Conservation (phyloP, 2,113 vertebrate species). For the Serilophus lunatus region DNA sequence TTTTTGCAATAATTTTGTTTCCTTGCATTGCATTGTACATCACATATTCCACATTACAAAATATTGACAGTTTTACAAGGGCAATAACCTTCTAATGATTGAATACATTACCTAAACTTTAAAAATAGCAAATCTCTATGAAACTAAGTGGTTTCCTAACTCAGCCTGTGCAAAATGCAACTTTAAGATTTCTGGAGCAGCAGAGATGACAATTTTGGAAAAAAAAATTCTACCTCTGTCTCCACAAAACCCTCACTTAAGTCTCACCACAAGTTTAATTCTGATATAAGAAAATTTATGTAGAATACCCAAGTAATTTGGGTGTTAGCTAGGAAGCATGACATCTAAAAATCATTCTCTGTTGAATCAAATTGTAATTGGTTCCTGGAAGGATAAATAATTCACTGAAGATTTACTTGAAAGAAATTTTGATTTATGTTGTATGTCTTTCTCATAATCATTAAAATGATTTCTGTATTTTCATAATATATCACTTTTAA, state of each 20-base stretch:
- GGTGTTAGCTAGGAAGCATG: neutral
- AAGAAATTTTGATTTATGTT: neutral
- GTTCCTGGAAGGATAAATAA: neutral
- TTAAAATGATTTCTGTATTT: neutral
- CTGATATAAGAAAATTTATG: neutral
- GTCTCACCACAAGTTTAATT: neutral
- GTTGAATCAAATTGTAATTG: neutral
- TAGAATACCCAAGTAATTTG: neutral
- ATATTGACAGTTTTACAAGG: neutral
- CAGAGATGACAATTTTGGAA: neutral
- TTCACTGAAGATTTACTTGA: neutral
- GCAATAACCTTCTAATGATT: neutral
- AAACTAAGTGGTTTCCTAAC: neutral
- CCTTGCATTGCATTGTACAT: neutral
- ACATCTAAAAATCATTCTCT: neutral
- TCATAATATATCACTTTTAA: neutral
- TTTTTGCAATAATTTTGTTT: neutral
- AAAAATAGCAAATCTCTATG: neutral
- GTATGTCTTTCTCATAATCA: neutral
- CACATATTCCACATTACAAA: neutral
- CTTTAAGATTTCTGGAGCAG: neutral
- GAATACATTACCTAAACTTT: neutral
- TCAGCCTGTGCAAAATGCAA: neutral
- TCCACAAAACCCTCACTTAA: neutral
- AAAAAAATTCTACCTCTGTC: neutral